Base-by-base conservation (phyloP, 2,888 invertebrate species). In the Stenurella melanura region DNA sequence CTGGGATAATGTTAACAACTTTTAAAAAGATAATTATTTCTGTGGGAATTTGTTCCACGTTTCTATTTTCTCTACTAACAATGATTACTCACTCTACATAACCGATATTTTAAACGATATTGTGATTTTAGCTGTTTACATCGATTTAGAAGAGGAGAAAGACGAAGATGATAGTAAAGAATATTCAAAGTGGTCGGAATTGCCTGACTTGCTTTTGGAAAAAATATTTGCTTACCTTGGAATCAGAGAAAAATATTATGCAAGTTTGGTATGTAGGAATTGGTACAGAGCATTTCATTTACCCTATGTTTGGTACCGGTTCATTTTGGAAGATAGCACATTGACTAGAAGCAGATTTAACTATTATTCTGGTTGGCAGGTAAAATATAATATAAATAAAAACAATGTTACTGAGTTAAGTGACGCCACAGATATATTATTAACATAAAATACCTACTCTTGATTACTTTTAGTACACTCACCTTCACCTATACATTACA, bases 311-410 rank as follows among this genome's bases (percentile, higher is more conserved):
- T 96, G 96, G 96, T 91, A 93, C 9, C 92, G 92, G 12, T 96
- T 96, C 85, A 90, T 92, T 0, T 90, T 96, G 60, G 92, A 93
- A 79, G 96, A 96, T 86, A 91, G 91, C 0, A 94, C 95, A 0
- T 90, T 96, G 21, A 95, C 95, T 0, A 91, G 95, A 74, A 91
- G 94, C 26, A 93, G 94, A 86, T 96, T 93, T 87, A 96, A 96
- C 85, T 94, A 95, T 84, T 96, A 95, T 87, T 93, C 94, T 68
- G 96, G 96, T 18, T 96, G 95, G 94, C 95, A 94, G 90, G 92
- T 92, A 30, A 81, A 72, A 70, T 77, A 15, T 15, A 60, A 74
- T 34, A 19, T 34, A 54, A 68, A 67, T 63, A 12, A 60, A 58
- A 7, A 17, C 17, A 42, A 12, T 10, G 12, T 50, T 42, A 30